Conservation (phyloP, 2,113 vertebrate genomes). For the Toxotes chatareus region DNA sequence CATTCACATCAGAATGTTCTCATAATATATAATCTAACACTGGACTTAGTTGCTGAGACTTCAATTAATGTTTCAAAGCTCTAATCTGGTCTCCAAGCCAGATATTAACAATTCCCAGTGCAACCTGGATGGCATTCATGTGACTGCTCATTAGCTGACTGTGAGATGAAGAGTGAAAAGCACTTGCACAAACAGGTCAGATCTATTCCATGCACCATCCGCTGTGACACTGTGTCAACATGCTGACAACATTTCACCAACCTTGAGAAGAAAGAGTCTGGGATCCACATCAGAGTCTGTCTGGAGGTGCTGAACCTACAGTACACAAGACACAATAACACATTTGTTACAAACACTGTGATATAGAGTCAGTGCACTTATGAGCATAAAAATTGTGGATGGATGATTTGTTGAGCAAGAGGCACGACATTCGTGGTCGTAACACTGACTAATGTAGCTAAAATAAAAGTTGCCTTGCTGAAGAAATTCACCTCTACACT, state of each 20-base stretch:
- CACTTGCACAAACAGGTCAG: not conserved
- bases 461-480: not conserved
- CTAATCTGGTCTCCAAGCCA: not conserved
- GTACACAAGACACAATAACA: slow-evolving; percentile 34
- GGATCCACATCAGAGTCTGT: slow-evolving; percentile 99
- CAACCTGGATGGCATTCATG: not conserved
- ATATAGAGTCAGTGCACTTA: not conserved
- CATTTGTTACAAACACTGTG: slow-evolving; percentile 3
- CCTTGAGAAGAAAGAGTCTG: slow-evolving; percentile 99
- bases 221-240: not conserved
- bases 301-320: slow-evolving; percentile 97
- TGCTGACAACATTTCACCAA: slow-evolving; percentile 68
- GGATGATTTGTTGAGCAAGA: not conserved
- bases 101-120: not conserved
- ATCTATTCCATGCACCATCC: not conserved
- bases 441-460: not conserved
- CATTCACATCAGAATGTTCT: not conserved
- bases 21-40: no score
- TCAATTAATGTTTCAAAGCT: not conserved
- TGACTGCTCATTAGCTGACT: not conserved
- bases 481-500: not conserved
- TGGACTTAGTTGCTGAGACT: no score
- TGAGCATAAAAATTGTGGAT: not conserved
- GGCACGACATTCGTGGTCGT: not conserved
- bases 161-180: not conserved